phyloP scores from a whole-genome alignment of 2,888 invertebrate genomes.

The Caenorhabditis sp. region DNA sequence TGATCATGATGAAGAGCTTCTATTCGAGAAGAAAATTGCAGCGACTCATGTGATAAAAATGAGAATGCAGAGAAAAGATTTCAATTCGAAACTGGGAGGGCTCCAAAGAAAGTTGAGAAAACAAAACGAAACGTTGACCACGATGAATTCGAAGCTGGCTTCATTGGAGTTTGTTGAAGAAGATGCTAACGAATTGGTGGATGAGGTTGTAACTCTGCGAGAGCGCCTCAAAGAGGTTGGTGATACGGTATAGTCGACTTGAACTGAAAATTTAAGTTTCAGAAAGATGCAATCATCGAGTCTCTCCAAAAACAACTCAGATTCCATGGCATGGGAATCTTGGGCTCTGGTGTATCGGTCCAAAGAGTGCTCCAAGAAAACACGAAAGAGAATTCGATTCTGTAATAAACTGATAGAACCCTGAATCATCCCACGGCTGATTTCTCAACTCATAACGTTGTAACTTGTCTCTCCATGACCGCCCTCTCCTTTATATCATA shows the following conservation, averaged over 20 bases:
- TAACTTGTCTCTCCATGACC: too few relatives aligned
- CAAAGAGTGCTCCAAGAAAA: not conserved
- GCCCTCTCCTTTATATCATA: too few relatives aligned
- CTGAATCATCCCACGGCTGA: too few relatives aligned
- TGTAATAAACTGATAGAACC: too few relatives aligned
- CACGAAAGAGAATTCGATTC: too few relatives aligned
- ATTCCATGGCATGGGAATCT: not conserved
- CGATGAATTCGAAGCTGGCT: constrained; percentile 23
- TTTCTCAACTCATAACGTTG: too few relatives aligned
- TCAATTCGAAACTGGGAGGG: constrained; percentile 19
- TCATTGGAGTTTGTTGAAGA: constrained; percentile 42
- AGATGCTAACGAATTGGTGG: constrained; percentile 32
- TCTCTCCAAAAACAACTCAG: not conserved
- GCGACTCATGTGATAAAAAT: constrained; percentile 23
- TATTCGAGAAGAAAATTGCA: constrained; percentile 14
- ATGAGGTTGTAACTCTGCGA: constrained; percentile 10
- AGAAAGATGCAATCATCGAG: constrained; percentile 18
- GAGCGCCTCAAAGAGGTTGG: not conserved
- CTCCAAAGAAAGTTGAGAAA: constrained; percentile 43
- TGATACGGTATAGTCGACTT: too few relatives aligned
- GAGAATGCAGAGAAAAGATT: constrained; percentile 35
- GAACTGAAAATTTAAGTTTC: not conserved
- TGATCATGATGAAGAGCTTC: constrained; percentile 21
- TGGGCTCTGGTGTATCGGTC: not conserved
- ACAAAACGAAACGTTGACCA: not conserved